Conservation (phyloP, 1,140 invertebrate genomes). For the Drosophila serrata region DNA sequence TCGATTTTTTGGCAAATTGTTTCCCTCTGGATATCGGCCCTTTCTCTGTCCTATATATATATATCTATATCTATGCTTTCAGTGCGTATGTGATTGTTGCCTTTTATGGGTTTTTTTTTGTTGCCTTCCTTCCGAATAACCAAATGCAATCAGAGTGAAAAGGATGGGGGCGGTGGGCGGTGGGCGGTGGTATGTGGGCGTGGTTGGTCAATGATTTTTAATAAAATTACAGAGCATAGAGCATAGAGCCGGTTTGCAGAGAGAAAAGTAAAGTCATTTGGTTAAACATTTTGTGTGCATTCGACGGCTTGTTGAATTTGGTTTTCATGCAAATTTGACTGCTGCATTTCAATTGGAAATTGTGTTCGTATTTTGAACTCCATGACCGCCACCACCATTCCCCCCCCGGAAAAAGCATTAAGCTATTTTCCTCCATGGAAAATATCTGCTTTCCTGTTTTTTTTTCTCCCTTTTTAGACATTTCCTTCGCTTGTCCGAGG, state of each 20-base stretch:
- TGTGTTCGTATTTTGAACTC: conserved; percentile 2
- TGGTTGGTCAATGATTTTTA: conserved; percentile 56
- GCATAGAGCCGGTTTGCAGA: not conserved
- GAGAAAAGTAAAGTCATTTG: conserved; percentile 12
- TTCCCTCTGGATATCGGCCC: conserved; percentile 21
- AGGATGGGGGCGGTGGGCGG: not conserved
- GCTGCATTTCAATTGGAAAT: conserved; percentile 19
- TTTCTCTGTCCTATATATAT: not conserved
- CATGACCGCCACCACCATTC: no score
- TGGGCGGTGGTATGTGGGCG: not conserved
- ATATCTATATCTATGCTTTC: conserved; percentile 15
- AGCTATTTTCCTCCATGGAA: not conserved
- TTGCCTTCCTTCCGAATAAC: conserved; percentile 6
- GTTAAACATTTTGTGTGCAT: conserved; percentile 57
- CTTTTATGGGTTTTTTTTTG: conserved; percentile 40
- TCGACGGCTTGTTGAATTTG: conserved; percentile 38
- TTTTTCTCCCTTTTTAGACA: no score
- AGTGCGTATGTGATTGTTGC: conserved; percentile 36
- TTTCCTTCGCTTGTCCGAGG: not conserved
- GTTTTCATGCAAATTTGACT: conserved; percentile 57
- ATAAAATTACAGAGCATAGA: conserved; percentile 64
- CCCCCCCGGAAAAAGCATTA: not conserved
- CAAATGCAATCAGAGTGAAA: conserved; percentile 41
- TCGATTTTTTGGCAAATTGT: conserved; percentile 60
- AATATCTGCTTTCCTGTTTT: not conserved